Evolutionary conservation across 2,888 invertebrate genomes (phyloP).

Genomic region (Dendrolimus pini): DNA sequence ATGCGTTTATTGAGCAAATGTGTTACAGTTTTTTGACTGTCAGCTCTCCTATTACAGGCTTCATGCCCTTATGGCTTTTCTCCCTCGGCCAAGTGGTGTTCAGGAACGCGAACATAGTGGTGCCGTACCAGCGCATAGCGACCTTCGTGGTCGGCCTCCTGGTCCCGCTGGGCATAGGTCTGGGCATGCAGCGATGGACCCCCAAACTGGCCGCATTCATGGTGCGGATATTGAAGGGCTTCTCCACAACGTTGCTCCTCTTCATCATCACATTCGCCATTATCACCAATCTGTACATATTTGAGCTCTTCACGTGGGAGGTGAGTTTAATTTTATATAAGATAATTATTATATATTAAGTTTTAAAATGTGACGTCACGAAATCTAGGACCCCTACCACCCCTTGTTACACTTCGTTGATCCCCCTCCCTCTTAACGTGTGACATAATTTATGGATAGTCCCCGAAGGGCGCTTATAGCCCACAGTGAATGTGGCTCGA

Average conservation of each 20-base stretch:
- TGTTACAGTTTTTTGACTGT: too few relatives aligned
- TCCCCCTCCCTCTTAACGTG: too few relatives aligned
- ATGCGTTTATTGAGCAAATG: too few relatives aligned
- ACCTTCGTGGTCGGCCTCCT: constrained; percentile 85
- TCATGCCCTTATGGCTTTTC: constrained; percentile 95
- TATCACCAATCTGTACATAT: constrained; percentile 92
- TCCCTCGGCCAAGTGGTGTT: constrained; percentile 89
- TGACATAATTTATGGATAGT: too few relatives aligned
- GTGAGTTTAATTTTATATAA: constrained; percentile 60
- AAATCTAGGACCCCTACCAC: too few relatives aligned
- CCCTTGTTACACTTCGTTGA: too few relatives aligned
- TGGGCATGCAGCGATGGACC: constrained; percentile 80
- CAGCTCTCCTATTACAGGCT: constrained; percentile 63
- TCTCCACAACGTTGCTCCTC: constrained; percentile 85
- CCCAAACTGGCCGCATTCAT: constrained; percentile 82
- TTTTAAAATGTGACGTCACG: too few relatives aligned
- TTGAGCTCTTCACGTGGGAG: constrained; percentile 91
- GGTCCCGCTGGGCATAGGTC: constrained; percentile 79
- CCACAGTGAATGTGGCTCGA: too few relatives aligned
- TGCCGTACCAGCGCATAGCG: constrained; percentile 88
- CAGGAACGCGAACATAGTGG: constrained; percentile 80
- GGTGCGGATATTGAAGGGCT: constrained; percentile 89
- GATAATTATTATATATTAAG: too few relatives aligned
- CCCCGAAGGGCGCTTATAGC: too few relatives aligned
- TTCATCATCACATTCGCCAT: constrained; percentile 93